Base-by-base conservation (phyloP, 2,797 vertebrate genomes). In the Mus caroli region DNA sequence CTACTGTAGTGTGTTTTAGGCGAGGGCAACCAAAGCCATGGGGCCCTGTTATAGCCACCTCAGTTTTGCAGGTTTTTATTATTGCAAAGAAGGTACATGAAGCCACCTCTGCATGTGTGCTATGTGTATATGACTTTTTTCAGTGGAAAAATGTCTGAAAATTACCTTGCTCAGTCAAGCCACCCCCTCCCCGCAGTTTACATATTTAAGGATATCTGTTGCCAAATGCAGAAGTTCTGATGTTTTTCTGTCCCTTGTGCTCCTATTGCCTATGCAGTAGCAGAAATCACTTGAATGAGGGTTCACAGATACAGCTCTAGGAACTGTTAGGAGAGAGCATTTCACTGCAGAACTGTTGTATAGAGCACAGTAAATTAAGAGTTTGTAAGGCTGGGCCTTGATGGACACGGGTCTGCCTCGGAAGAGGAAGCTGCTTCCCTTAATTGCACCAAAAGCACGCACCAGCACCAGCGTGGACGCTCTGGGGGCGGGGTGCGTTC, bases 141-240 rank as follows among this genome's bases (percentile, higher is more conserved):
- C 83, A 31, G 84, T 92, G n/a, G n/a, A 69, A 80, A 86, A n/a
- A n/a, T 46, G 83, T 17, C 58, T 94, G 73, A 62, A 86, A 82
- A 60, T 82, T 15, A 80, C 86, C 34, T 94, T 91, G 43, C 19
- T 56, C 13, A 73, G 19, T 88, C 77, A 85, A 88, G 10, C 46
- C 31, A 50, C 50, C 28, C n/a, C 28, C 24, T 0, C 24, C 56
- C 50, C 31, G 24, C 19, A 3, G 1, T 73, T 91, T 92, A n/a
- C 19, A 31, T 54, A 62, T 76, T 69, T 71, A 89, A 82, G 64
- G 58, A 40, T 89, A 43, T 54, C 62, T 60, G 40, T 83, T 87
- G 54, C 26, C 37, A 92, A 77, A 77, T 87, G 14, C 20, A 90
- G 22, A 64, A 54, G 73, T 46, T 46, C 60, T 46, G 76, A 34